These are phyloP conservation scores for Amphimedon queenslandica DNA, from an alignment of 37 sponge, comb jelly and placozoan species.

Conservation along the genomic window DNA sequence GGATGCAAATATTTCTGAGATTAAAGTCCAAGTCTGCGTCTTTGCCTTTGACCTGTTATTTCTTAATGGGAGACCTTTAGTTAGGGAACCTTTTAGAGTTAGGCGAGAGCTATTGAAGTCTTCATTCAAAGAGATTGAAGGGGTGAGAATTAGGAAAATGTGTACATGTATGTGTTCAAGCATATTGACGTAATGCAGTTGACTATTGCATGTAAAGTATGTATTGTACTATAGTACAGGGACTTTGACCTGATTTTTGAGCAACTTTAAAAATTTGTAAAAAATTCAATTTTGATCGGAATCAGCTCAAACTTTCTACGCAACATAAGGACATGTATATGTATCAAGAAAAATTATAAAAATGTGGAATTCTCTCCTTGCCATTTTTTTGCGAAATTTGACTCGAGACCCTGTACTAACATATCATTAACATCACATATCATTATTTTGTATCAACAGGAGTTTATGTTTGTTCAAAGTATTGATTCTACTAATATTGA, in stretches of 20 bases:
- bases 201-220: not conserved
- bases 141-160: too few species aligned
- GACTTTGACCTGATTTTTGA: too few species aligned
- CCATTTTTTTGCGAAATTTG: conserved; percentile 2
- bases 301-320: too few species aligned
- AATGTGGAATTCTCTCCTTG: too few species aligned
- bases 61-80: conserved; percentile 91
- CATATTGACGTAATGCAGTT: too few species aligned
- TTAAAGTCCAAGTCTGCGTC: conserved; percentile 96
- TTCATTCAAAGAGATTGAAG: conserved; percentile 87
- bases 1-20: conserved; percentile 78
- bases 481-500: conserved; percentile 66
- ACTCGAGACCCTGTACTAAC: not conserved
- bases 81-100: conserved; percentile 74
- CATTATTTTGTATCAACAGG: conserved; percentile 31
- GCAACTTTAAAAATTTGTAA: too few species aligned
- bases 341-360: too few species aligned
- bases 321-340: too few species aligned
- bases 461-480: conserved; percentile 81
- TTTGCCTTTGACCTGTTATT: conserved; percentile 95
- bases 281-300: too few species aligned
- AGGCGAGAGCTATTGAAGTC: conserved; percentile 73
- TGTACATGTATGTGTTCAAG: too few species aligned
- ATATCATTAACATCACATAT: not conserved
- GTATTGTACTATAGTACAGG: too few species aligned